A percentile compares a stretch with the other conserved stretches of the same genome.
phyloP scores from a whole-genome alignment of 2,797 vertebrate species.

The Psittacula echo region DNA sequence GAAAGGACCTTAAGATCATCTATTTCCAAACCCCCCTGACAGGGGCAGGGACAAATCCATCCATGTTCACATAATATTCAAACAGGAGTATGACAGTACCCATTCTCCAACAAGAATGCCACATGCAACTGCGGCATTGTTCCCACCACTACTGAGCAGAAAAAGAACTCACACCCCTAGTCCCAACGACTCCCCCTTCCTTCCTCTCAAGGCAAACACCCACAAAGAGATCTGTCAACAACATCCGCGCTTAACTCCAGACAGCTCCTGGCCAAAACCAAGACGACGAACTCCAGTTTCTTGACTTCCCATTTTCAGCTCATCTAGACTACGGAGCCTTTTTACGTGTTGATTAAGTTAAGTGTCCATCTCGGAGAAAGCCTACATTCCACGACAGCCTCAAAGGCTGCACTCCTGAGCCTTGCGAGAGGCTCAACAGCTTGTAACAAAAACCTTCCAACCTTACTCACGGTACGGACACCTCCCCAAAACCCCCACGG shows the following conservation, averaged over 20 bases:
- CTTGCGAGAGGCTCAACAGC: not conserved
- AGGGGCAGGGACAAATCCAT: not conserved
- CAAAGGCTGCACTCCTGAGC: not conserved
- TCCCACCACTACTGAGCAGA: rapidly evolving
- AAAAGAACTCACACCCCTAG: rapidly evolving
- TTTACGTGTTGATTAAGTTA: rapidly evolving
- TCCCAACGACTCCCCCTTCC: not conserved
- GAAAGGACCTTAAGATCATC: not conserved
- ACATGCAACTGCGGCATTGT: not conserved
- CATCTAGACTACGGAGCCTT: rapidly evolving
- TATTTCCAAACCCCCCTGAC: not conserved
- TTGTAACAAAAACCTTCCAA: not conserved
- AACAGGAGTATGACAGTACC: rapidly evolving
- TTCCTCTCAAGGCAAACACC: not conserved
- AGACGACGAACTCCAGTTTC: rapidly evolving
- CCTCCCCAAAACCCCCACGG: not conserved
- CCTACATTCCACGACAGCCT: rapidly evolving
- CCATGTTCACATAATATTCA: not conserved
- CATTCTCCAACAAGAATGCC: rapidly evolving
- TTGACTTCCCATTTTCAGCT: not conserved
- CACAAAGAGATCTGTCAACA: too few species aligned
- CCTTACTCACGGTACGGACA: too few species aligned
- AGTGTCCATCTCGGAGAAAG: rapidly evolving
- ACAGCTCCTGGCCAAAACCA: not conserved
- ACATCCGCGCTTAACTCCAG: rapidly evolving